phyloP scores from a whole-genome alignment of 2,888 invertebrate genomes.

The Oscheius myriophilus region DNA sequence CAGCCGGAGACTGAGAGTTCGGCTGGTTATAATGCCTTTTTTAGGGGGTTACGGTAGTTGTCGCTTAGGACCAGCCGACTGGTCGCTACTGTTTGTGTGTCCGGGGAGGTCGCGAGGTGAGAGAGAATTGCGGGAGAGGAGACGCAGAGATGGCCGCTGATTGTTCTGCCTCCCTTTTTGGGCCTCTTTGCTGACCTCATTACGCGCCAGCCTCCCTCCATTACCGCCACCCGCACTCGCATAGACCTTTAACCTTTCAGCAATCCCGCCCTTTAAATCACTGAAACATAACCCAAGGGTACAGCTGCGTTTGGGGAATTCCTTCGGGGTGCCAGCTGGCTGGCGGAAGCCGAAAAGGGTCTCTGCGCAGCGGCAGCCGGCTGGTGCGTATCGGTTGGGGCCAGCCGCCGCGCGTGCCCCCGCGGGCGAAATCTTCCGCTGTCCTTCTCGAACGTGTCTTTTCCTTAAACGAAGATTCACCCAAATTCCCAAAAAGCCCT shows the following conservation, averaged over 20 bases:
- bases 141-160: conserved; percentile 1
- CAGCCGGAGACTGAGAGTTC: conserved; percentile 1
- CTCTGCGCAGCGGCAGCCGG: too few relatives aligned
- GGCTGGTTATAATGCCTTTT: too few relatives aligned
- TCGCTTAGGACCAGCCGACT: too few relatives aligned
- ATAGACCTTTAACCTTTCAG: not conserved
- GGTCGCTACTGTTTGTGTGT: too few relatives aligned
- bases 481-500: too few relatives aligned
- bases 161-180: conserved; percentile 13
- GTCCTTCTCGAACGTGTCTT: conserved; percentile 1
- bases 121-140: not conserved
- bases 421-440: conserved; percentile 16
- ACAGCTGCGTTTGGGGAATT: not conserved
- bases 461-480: not conserved
- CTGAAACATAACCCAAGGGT: not conserved
- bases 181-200: conserved; percentile 20
- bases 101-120: conserved; percentile 8
- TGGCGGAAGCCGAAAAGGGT: too few relatives aligned
- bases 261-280: not conserved
- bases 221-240: conserved; percentile 4
- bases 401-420: conserved; percentile 18
- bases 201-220: conserved; percentile 8
- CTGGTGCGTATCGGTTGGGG: not conserved
- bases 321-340: too few relatives aligned
- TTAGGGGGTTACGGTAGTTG: too few relatives aligned